Evolutionary conservation across 2,888 invertebrate species (phyloP), one percentile per base, ranked within the genome.

Genomic region (Drosophila peninsularis): DNA sequence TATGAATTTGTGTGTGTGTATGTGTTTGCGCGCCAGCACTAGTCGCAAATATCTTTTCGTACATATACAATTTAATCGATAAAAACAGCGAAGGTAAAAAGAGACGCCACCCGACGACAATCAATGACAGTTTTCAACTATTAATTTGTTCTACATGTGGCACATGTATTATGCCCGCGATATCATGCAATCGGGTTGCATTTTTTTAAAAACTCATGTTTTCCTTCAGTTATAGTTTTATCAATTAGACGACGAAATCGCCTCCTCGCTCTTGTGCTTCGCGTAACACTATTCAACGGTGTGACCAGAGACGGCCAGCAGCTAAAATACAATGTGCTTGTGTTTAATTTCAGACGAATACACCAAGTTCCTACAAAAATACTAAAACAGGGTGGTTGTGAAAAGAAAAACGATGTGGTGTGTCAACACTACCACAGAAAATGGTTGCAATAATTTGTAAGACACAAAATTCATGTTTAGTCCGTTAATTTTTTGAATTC

Each of bases 11-110:
- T 30, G 24, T 4, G 24, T 21, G 47, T 36, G 14, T 58, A 27
- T 24, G 77, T 62, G 72, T 80, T 85, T 62, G 80, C 83, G 80
- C 86, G 86, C 86, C 82, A 80, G 73, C 49, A 67, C 58, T 49
- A 60, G 58, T 52, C 24, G 32, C 32, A 45, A 54, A 37, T 39
- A 44, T 54, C 60, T 50, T 36, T 56, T 52, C 37, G 24, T 47
- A 56, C 68, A 61, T 53, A 68, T 54, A 56, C 52, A 75, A 78
- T 63, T 61, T 50, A 75, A 75, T 75, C 75, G 69, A 75, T 75
- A 74, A 60, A 49, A 41, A 62, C 55, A 32, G 21, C 21, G 30
- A 47, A 52, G 21, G 19, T 30, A 37, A 27, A 49, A 34, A 52
- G 10, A 19, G n/a, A 57, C 34, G 37, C 19, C 44, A 24, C 7